Evolutionary conservation across 2,888 invertebrate genomes (phyloP).

Genomic region (Dynastes tityus): DNA sequence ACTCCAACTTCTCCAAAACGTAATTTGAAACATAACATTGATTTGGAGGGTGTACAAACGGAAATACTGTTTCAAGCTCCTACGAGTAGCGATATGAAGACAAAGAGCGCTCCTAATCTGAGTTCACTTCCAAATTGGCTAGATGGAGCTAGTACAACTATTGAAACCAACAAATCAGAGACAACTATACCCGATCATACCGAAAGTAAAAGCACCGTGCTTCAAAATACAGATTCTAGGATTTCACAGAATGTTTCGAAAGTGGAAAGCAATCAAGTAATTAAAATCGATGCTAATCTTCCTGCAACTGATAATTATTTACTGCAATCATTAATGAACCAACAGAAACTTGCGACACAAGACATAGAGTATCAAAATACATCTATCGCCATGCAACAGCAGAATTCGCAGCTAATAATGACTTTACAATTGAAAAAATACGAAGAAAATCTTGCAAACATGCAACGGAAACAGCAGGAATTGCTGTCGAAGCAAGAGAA

Average conservation of each 20-base stretch:
- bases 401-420: slow-evolving; percentile 76
- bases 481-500: slow-evolving; percentile 72
- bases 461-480: slow-evolving; percentile 75
- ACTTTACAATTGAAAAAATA: slow-evolving; percentile 78
- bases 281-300: slow-evolving; percentile 11
- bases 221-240: slow-evolving; percentile 32
- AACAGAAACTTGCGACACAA: slow-evolving; percentile 63
- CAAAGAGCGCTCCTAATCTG: slow-evolving; percentile 56
- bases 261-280: background rate
- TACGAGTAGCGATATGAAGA: slow-evolving; percentile 53
- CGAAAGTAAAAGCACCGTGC: slow-evolving; percentile 18
- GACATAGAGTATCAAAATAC: slow-evolving; percentile 74
- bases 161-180: slow-evolving; percentile 56
- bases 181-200: slow-evolving; percentile 26
- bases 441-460: slow-evolving; percentile 75
- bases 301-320: slow-evolving; percentile 28
- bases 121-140: slow-evolving; percentile 66
- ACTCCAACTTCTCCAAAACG: slow-evolving; percentile 32
- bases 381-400: slow-evolving; percentile 75
- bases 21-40: background rate
- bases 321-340: slow-evolving; percentile 59
- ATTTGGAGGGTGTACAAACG: slow-evolving; percentile 54
- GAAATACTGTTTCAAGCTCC: slow-evolving; percentile 63
- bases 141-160: slow-evolving; percentile 54
- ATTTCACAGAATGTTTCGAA: slow-evolving; percentile 7